These are phyloP conservation scores for Drosophila virilis DNA, from an alignment of 1,140 invertebrate genomes.

Conservation along the genomic window DNA sequence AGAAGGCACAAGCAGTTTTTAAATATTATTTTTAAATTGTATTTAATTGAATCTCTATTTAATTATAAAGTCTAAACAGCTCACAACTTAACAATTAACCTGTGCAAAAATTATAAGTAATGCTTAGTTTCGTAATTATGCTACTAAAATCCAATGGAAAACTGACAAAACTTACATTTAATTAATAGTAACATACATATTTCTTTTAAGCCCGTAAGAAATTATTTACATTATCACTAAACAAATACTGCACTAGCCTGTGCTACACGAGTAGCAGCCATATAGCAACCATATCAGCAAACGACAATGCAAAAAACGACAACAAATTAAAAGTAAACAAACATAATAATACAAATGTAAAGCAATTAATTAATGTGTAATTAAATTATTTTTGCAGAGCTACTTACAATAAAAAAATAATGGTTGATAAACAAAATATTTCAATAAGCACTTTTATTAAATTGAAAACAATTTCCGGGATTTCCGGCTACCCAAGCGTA, in stretches of 20 bases:
- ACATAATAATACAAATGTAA: constrained; percentile 22
- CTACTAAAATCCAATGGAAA: constrained; percentile 23
- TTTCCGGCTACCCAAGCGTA: background rate
- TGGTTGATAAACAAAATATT: constrained; percentile 38
- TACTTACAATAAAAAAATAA: constrained; percentile 37
- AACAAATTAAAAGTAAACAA: constrained; percentile 27
- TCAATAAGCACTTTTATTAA: constrained; percentile 8
- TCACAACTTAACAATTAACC: constrained; percentile 24
- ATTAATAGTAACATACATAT: constrained; percentile 10
- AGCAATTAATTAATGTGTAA: constrained; percentile 23
- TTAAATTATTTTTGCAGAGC: constrained; percentile 46
- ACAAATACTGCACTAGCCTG: constrained; percentile 45
- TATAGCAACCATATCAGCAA: constrained; percentile 71
- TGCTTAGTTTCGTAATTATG: constrained; percentile 33
- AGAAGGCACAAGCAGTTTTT: constrained; percentile 25
- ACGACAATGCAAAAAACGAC: constrained; percentile 64
- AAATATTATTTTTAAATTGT: constrained; percentile 21
- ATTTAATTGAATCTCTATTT: constrained; percentile 38
- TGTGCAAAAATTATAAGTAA: constrained; percentile 22
- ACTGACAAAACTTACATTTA: constrained; percentile 10
- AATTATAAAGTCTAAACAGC: constrained; percentile 19
- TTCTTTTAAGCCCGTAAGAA: constrained; percentile 14
- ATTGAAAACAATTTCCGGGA: background rate
- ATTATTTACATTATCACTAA: constrained; percentile 29
- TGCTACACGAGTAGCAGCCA: constrained; percentile 51